Evolutionary conservation across 1,140 invertebrate species (phyloP).

Genomic region (Ganaspis sp.): DNA sequence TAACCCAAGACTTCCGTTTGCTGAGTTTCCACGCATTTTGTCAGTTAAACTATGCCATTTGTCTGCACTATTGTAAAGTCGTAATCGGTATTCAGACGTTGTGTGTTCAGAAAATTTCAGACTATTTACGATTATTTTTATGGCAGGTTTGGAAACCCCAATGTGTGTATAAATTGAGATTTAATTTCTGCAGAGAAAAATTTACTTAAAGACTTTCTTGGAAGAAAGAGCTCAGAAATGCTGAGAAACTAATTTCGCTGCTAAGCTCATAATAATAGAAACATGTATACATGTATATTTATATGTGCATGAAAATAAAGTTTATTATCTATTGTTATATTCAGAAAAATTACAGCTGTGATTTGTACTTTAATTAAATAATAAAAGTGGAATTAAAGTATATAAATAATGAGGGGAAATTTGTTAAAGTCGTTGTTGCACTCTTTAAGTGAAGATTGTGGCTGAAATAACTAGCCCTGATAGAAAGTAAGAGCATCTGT

Average conservation of each 20-base stretch:
- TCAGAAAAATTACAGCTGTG: too few relatives aligned
- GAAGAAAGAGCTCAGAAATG: neutral
- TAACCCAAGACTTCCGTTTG: slow-evolving; percentile 65
- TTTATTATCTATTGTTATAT: too few relatives aligned
- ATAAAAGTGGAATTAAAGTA: too few relatives aligned
- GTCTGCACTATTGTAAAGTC: slow-evolving; percentile 46
- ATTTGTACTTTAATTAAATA: too few relatives aligned
- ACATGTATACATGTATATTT: too few relatives aligned
- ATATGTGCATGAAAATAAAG: too few relatives aligned
- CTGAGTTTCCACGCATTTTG: slow-evolving; percentile 54
- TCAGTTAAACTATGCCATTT: slow-evolving; percentile 60
- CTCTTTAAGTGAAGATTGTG: neutral
- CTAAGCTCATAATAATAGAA: neutral
- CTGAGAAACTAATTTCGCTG: neutral
- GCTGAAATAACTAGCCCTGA: neutral
- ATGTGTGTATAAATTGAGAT: neutral
- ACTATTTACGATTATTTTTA: slow-evolving; percentile 3
- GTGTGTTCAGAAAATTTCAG: neutral
- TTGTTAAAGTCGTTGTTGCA: neutral
- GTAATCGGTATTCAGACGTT: neutral
- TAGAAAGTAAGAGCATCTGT: neutral
- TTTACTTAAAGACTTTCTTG: neutral
- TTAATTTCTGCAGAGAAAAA: neutral
- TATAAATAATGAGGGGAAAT: too few relatives aligned
- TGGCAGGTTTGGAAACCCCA: neutral